Evolutionary conservation across 2,888 invertebrate species (phyloP).

Genomic region (Drosophila tanythrix): DNA sequence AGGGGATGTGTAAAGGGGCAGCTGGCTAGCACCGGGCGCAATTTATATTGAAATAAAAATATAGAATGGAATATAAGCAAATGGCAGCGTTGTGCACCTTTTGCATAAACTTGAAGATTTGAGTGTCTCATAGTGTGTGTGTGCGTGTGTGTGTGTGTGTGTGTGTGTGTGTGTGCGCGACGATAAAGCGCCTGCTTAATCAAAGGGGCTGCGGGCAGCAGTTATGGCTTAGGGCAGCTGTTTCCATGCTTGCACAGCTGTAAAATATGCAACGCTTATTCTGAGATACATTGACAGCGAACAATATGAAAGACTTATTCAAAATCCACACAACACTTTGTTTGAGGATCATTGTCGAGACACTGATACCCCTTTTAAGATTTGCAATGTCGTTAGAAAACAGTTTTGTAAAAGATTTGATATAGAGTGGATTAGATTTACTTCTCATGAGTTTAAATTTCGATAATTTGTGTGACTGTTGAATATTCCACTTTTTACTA

Average conservation of each 20-base stretch:
- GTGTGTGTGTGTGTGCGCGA: constrained; percentile 25
- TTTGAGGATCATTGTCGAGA: not conserved
- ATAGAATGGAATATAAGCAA: constrained; percentile 61
- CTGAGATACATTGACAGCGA: constrained; percentile 47
- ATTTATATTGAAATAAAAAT: constrained; percentile 74
- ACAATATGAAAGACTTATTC: constrained; percentile 12
- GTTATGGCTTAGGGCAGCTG: constrained; percentile 49
- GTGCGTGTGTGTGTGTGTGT: constrained; percentile 14
- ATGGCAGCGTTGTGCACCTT: constrained; percentile 63
- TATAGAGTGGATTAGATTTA: not conserved
- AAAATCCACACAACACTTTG: constrained; percentile 20
- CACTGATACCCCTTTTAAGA: not conserved
- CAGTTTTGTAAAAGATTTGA: not conserved
- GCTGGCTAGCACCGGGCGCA: constrained; percentile 50
- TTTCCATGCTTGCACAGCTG: constrained; percentile 41
- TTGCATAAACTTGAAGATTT: constrained; percentile 74
- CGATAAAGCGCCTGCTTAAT: constrained; percentile 57
- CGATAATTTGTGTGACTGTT: too few relatives aligned
- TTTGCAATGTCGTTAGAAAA: not conserved
- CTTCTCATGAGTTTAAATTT: not conserved
- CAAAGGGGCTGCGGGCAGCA: constrained; percentile 23
- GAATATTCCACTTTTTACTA: not conserved
- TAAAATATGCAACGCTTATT: constrained; percentile 61
- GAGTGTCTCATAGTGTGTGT: constrained; percentile 22
- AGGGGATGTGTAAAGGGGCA: not conserved